These are phyloP conservation scores for Gallinago jamesoni DNA, from an alignment of 2,113 vertebrate genomes.

Conservation along the genomic window DNA sequence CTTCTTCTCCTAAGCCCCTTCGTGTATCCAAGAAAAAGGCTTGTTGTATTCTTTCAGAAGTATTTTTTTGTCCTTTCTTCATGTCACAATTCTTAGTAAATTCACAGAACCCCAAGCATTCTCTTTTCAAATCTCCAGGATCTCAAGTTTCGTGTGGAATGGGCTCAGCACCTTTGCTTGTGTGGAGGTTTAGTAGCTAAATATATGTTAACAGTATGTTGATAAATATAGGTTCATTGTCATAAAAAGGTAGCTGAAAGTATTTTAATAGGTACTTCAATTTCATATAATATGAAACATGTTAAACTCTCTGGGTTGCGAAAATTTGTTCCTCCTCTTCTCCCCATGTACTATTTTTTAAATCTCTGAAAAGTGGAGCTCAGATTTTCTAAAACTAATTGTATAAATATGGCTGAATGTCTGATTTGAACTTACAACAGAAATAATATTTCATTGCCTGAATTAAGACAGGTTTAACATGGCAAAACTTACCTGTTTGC, in stretches of 20 bases:
- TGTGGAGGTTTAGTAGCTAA: not conserved
- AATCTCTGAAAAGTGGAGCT: not conserved
- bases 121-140: not conserved
- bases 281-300: not conserved
- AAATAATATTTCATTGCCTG: not conserved
- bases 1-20: not conserved
- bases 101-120: not conserved
- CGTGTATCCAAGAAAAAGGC: not conserved
- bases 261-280: not conserved
- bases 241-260: not conserved
- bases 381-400: not conserved
- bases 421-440: not conserved
- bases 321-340: not conserved
- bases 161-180: not conserved
- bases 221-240: not conserved
- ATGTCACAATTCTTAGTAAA: not conserved
- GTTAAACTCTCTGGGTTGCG: not conserved
- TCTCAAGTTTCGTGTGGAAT: not conserved
- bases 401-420: not conserved
- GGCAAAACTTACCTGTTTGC: not conserved
- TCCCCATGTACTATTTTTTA: fast-evolving
- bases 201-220: not conserved
- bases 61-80: not conserved
- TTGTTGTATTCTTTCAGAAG: not conserved
- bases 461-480: not conserved